Evolutionary conservation across 2,797 vertebrate species (phyloP).

Genomic region (Astyanax mexicanus): DNA sequence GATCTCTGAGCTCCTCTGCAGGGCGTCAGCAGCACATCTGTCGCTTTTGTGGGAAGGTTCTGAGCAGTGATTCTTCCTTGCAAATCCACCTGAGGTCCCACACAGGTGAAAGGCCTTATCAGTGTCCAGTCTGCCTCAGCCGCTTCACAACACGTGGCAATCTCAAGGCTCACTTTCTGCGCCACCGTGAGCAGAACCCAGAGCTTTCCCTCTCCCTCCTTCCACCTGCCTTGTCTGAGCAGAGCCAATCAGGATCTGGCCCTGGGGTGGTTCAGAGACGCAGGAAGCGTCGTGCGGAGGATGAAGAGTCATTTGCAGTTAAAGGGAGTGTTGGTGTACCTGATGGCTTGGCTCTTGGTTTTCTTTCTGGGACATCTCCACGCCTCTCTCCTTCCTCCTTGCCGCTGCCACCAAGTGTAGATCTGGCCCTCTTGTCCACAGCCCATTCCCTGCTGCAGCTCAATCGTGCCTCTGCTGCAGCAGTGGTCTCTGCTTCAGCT

Average conservation of each 20-base stretch:
- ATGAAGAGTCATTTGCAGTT: constrained; percentile 76
- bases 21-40: constrained; percentile 84
- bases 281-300: constrained; percentile 78
- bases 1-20: constrained; percentile 43
- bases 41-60: constrained; percentile 90
- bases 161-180: constrained; percentile 92
- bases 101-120: constrained; percentile 92
- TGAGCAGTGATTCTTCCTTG: constrained; percentile 92
- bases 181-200: constrained; percentile 91
- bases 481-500: constrained; percentile 69
- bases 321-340: constrained; percentile 75
- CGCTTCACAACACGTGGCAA: constrained; percentile 94
- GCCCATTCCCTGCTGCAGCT: constrained; percentile 83
- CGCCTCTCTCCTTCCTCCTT: constrained; percentile 78
- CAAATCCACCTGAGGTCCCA: constrained; percentile 94
- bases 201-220: constrained; percentile 91
- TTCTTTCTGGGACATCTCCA: constrained; percentile 73
- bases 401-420: constrained; percentile 81
- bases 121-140: constrained; percentile 92
- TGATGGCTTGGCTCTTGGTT: constrained; percentile 78
- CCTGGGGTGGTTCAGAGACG: constrained; percentile 71
- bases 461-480: constrained; percentile 76
- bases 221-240: constrained; percentile 86
- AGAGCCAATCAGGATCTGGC: constrained; percentile 62
- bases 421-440: constrained; percentile 82